A percentile compares a stretch with the other conserved stretches of the same genome.
phyloP scores from a whole-genome alignment of 1,140 invertebrate genomes.

The Scaptomyza graminum region DNA sequence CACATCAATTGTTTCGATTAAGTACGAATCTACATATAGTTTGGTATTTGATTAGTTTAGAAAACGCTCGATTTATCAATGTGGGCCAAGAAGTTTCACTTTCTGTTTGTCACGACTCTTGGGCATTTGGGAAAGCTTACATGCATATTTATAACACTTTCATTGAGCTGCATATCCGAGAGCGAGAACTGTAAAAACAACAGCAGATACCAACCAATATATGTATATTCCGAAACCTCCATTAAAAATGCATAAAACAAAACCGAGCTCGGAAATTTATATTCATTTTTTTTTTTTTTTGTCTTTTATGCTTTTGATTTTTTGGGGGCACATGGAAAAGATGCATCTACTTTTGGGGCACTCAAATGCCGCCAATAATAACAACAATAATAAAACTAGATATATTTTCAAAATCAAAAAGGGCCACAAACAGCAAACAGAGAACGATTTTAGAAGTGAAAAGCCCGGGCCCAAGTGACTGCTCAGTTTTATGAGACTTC shows the following conservation, averaged over 20 bases:
- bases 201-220: constrained; percentile 8
- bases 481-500: constrained; percentile 12
- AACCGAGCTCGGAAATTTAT: constrained; percentile 28
- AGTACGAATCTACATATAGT: not conserved
- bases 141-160: constrained; percentile 75
- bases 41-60: constrained; percentile 9
- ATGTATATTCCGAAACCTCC: constrained; percentile 22
- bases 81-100: constrained; percentile 57
- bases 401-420: constrained; percentile 17
- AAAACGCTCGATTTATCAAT: constrained; percentile 16
- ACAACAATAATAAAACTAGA: constrained; percentile 57
- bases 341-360: constrained; percentile 21
- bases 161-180: constrained; percentile 31
- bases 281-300: not conserved
- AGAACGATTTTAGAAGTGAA: constrained; percentile 10
- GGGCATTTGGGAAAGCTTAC: constrained; percentile 23
- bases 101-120: constrained; percentile 58
- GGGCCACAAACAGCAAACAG: not conserved
- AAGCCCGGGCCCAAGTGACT: constrained; percentile 12
- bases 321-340: constrained; percentile 5
- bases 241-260: constrained; percentile 64
- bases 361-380: constrained; percentile 45
- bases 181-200: constrained; percentile 46
- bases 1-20: not conserved
- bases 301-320: too few relatives aligned